Conservation (phyloP, 1,140 invertebrate genomes). For the Drosophila arawakana region DNA sequence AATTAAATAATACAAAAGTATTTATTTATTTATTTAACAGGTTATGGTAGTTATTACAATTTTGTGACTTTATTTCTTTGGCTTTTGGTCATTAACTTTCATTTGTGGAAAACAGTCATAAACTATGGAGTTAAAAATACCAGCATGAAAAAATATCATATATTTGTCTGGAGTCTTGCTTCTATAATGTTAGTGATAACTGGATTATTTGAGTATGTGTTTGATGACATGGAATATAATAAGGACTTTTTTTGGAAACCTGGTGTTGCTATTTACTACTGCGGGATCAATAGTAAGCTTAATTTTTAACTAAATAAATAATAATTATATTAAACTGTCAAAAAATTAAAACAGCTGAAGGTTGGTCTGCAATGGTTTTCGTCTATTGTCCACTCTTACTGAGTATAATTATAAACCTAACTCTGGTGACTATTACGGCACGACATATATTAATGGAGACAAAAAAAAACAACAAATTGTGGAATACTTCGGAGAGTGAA, state of each 20-base stretch:
- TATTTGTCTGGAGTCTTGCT: constrained; percentile 5
- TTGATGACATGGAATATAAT: neutral
- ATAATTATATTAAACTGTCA: neutral
- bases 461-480: neutral
- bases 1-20: neutral
- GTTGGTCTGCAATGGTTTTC: constrained; percentile 17
- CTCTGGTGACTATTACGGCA: neutral
- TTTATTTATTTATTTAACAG: neutral
- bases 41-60: neutral
- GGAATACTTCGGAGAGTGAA: neutral
- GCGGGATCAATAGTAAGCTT: constrained; percentile 12
- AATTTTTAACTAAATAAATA: neutral
- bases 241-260: neutral
- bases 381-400: neutral
- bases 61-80: constrained; percentile 9
- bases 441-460: constrained; percentile 4
- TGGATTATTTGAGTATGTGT: neutral
- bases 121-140: neutral
- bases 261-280: neutral
- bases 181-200: neutral
- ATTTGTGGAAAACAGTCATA: constrained; percentile 1
- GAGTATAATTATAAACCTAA: neutral
- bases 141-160: neutral
- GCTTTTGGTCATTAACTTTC: constrained; percentile 5
- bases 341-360: neutral